Base-by-base conservation (phyloP, 2,797 vertebrate species). In the Poeciliopsis turneri region DNA sequence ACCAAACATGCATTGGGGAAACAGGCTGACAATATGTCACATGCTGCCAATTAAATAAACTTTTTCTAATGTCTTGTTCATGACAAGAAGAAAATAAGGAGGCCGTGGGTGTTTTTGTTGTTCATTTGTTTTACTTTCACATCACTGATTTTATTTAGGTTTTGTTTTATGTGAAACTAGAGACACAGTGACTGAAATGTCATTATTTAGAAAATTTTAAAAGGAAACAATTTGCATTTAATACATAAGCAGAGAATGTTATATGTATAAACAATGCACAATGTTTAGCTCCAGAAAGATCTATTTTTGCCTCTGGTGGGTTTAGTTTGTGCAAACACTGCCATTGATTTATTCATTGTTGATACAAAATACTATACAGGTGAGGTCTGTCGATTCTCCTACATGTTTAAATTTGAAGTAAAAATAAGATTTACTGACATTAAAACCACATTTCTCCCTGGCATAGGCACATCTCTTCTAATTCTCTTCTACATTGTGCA, bases 291-390 rank as follows among this genome's bases (percentile, higher is more conserved):
- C 75, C 41, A 9, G 80, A 66, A 86, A 76, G 70, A 85, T 78
- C 77, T 79, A 77, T 53, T 53, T 75, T 57, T 82, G 69, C 82
- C 76, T 74, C 74, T 75, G 81, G 85, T 81, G 46, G 49, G 71
- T 69, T 88, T 53, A 28, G 79, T 70, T 74, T 81, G 78, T 86
- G 84, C 82, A 78, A 83, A 72, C 69, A 55, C 41, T 55, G 28
- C 71, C 83, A 68, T 78, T 88, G 87, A 85, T 89, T 92, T 91
- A 90, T 92, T 88, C 87, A 84, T 72, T 88, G 76, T 80, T 88
- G 82, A 73, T 78, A 82, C 76, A 84, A 82, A 84, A 78, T 87
- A 76, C 84, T 78, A 84, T 88, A 78, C 81, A 84, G 87, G 81
- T 86, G 77, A 87, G 49, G 59, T 80, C 55, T 86, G 84, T 68